phyloP scores from a whole-genome alignment of 2,113 vertebrate genomes.

The Anhinga anhinga region DNA sequence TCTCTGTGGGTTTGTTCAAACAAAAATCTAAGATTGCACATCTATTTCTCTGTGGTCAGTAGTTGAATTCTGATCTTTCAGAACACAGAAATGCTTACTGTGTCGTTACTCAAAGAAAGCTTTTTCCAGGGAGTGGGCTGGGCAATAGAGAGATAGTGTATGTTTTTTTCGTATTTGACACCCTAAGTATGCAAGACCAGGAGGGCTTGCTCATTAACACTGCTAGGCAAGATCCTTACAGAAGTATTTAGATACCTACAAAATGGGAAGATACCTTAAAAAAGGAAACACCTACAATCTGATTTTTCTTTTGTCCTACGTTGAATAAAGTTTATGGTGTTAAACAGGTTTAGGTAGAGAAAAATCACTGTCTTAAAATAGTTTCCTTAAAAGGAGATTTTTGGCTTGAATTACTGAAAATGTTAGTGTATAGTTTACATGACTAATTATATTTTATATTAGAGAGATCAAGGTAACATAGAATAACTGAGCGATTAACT shows the following conservation, averaged over 20 bases:
- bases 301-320: neutral
- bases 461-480: neutral
- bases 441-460: neutral
- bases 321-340: neutral
- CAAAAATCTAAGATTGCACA: neutral
- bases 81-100: neutral
- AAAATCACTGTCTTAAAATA: neutral
- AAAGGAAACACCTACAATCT: neutral
- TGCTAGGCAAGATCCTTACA: neutral
- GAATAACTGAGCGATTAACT: neutral
- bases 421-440: neutral
- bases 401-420: neutral
- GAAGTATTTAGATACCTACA: neutral
- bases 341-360: neutral
- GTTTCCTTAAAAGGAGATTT: neutral
- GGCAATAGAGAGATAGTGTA: neutral
- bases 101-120: neutral
- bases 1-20: neutral
- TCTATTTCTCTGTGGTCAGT: neutral
- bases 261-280: neutral
- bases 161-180: neutral
- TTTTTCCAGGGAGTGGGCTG: accelerated
- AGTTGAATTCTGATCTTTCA: neutral
- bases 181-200: accelerated
- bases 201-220: neutral